Evolutionary conservation across 2,888 invertebrate species (phyloP).

Genomic region (Nezara viridula): DNA sequence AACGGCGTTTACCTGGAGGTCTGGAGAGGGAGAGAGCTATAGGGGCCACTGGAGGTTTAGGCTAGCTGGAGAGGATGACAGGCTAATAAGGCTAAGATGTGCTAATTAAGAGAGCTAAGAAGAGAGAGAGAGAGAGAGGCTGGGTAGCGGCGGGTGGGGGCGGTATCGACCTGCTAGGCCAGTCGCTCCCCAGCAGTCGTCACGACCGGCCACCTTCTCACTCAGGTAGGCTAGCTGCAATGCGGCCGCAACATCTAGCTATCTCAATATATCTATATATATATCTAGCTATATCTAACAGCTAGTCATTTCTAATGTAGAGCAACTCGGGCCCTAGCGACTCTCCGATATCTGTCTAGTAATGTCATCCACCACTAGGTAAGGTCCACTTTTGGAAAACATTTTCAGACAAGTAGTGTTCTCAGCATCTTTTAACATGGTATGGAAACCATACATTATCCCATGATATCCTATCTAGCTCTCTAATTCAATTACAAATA

Average conservation of each 20-base stretch:
- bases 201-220: conserved; percentile 51
- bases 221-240: conserved; percentile 56
- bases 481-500: not conserved
- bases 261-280: not conserved
- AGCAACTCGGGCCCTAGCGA: not conserved
- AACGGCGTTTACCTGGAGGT: not conserved
- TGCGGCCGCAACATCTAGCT: conserved; percentile 38
- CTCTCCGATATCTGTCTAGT: not conserved
- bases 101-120: conserved; percentile 46
- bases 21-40: not conserved
- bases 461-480: not conserved
- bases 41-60: not conserved
- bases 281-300: not conserved
- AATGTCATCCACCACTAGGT: not conserved
- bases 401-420: not conserved
- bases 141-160: conserved; percentile 23
- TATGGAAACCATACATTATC: not conserved
- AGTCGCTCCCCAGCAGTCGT: conserved; percentile 52
- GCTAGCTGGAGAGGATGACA: not conserved
- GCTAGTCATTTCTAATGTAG: not conserved
- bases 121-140: conserved; percentile 13
- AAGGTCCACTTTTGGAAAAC: not conserved
- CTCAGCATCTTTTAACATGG: not conserved
- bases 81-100: conserved; percentile 32
- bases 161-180: conserved; percentile 37